These are phyloP conservation scores for Anguilla pacifica DNA, from an alignment of 2,797 vertebrate genomes.

Conservation along the genomic window DNA sequence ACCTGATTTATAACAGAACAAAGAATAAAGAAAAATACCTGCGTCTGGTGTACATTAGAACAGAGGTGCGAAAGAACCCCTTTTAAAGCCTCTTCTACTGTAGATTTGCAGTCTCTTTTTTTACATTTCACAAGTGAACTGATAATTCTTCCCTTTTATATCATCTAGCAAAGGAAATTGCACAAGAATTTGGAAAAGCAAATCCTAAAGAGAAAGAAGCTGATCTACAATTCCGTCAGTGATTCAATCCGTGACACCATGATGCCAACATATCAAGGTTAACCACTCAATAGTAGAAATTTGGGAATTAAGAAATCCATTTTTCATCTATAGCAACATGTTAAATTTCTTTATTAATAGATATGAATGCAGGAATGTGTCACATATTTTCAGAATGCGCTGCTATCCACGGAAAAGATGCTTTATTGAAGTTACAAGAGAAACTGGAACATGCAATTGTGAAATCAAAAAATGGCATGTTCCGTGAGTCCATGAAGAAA, in stretches of 20 bases:
- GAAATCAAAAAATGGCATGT: not conserved
- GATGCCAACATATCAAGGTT: not conserved
- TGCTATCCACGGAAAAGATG: not conserved
- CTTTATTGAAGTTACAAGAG: not conserved
- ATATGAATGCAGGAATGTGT: not conserved
- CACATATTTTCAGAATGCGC: not conserved
- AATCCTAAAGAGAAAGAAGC: slow-evolving; percentile 15
- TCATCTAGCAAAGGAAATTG: slow-evolving; percentile 11
- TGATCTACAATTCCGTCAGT: slow-evolving; percentile 19
- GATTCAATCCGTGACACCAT: slow-evolving; percentile 10
- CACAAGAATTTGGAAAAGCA: not conserved
- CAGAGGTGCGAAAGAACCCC: slow-evolving; percentile 5
- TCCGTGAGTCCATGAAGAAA: not conserved
- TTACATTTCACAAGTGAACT: not conserved
- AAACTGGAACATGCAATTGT: not conserved
- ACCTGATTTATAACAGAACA: not conserved
- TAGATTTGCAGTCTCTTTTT: not conserved
- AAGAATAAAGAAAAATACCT: not conserved
- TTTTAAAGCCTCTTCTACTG: not conserved
- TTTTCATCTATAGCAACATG: not conserved
- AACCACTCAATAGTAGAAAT: too few species aligned
- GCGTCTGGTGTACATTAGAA: slow-evolving; percentile 27
- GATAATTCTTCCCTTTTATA: not conserved
- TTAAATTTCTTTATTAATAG: not conserved
- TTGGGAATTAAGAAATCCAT: not conserved